Conservation (phyloP, 2,888 invertebrate species). For the Metallyticus violacea region DNA sequence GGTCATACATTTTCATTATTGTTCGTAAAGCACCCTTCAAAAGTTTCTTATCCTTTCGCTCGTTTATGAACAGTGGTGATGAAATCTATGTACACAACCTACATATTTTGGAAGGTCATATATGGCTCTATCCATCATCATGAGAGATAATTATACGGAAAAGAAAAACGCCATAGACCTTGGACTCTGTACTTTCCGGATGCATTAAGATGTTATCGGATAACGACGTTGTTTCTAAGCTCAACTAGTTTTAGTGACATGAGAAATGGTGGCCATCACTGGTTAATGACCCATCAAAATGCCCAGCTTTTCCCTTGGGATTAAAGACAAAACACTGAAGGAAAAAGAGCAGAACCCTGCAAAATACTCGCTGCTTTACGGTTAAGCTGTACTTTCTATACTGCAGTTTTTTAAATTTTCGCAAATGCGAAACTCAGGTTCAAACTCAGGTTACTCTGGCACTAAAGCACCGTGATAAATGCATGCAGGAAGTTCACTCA, state of each 20-base stretch:
- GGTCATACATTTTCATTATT: no score
- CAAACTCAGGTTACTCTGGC: no score
- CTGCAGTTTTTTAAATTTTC: no score
- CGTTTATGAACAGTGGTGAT: no score
- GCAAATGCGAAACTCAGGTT: no score
- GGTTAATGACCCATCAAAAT: neutral
- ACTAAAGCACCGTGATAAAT: no score
- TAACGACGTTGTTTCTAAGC: neutral
- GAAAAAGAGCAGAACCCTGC: no score
- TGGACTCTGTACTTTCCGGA: neutral
- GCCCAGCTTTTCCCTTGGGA: neutral
- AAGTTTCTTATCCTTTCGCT: no score
- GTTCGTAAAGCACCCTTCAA: no score
- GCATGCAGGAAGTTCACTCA: no score
- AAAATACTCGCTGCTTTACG: neutral
- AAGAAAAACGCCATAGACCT: neutral
- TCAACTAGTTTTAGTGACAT: neutral
- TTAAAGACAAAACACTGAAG: neutral
- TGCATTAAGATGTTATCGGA: neutral
- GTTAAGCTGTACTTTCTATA: neutral
- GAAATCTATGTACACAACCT: no score
- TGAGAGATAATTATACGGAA: neutral
- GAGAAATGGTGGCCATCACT: neutral
- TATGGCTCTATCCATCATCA: neutral
- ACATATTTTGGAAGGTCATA: neutral